These are phyloP conservation scores for Sebastes nivosus DNA, from an alignment of 2,797 vertebrate genomes.

Conservation along the genomic window DNA sequence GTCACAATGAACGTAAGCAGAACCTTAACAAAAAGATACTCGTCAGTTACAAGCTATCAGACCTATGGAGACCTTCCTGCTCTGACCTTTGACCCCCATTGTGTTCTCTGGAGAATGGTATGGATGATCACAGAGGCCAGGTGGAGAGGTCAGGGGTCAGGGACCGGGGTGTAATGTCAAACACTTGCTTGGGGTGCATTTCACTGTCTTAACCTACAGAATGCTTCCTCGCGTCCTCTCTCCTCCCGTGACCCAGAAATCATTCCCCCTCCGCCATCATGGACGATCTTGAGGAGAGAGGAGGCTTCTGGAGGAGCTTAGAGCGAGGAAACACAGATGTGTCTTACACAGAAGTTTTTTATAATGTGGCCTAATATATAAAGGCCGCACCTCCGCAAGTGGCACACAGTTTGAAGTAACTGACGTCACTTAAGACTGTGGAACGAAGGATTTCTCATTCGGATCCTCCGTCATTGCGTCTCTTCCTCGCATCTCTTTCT, in stretches of 20 bases:
- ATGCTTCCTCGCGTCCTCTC: not conserved
- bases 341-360: not conserved
- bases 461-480: not conserved
- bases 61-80: not conserved
- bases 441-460: not conserved
- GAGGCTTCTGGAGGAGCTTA: not conserved
- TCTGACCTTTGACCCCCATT: constrained; percentile 32
- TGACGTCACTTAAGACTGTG: not conserved
- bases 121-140: constrained; percentile 19
- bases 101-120: constrained; percentile 15
- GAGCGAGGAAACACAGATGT: not conserved
- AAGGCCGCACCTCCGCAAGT: not conserved
- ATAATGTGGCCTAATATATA: not conserved
- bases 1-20: not conserved
- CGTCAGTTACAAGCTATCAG: not conserved
- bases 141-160: constrained; percentile 7
- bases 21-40: not conserved
- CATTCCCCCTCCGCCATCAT: not conserved
- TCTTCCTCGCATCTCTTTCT: not conserved
- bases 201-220: not conserved
- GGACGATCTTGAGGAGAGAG: not conserved
- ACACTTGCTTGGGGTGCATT: not conserved
- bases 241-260: not conserved
- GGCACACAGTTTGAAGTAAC: not conserved
- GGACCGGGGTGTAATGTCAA: constrained; percentile 18